Conservation (phyloP, 2,888 invertebrate genomes). For the Torymus auratus region DNA sequence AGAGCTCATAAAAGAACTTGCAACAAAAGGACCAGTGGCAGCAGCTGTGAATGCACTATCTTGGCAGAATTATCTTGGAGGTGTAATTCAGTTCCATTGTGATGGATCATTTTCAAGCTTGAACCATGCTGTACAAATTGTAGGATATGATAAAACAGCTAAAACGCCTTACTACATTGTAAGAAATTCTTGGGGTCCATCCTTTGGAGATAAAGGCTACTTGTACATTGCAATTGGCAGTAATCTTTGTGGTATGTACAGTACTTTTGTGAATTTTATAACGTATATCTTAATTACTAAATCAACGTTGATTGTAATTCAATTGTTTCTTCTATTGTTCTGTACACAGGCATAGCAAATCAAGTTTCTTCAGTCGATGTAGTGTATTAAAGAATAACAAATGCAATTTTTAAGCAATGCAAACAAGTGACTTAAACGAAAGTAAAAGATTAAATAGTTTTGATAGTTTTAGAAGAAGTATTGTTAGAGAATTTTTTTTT, state of each 20-base stretch:
- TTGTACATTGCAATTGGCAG: conserved; percentile 85
- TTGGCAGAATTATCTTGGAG: conserved; percentile 92
- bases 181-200: conserved; percentile 90
- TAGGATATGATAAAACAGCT: conserved; percentile 87
- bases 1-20: conserved; percentile 80
- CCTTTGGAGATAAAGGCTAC: conserved; percentile 87
- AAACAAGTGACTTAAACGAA: neutral
- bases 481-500: conserved; percentile 6
- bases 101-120: conserved; percentile 79
- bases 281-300: conserved; percentile 54
- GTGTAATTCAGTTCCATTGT: conserved; percentile 90
- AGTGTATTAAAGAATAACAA: conserved; percentile 42
- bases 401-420: neutral
- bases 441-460: conserved; percentile 32
- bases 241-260: conserved; percentile 85
- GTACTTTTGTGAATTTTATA: conserved; percentile 29
- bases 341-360: conserved; percentile 79
- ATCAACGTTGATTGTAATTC: neutral
- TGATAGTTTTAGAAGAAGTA: conserved; percentile 33
- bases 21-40: conserved; percentile 86
- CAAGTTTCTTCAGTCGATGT: conserved; percentile 83
- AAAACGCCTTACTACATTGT: conserved; percentile 88
- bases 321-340: conserved; percentile 8
- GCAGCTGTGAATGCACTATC: conserved; percentile 89
- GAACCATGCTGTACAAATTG: conserved; percentile 91